Percentiles rank a stretch among this genome's conserved stretches.
phyloP scores from a whole-genome alignment of 92 coral and sea anemone genomes.

The Palythoa grandiflora region DNA sequence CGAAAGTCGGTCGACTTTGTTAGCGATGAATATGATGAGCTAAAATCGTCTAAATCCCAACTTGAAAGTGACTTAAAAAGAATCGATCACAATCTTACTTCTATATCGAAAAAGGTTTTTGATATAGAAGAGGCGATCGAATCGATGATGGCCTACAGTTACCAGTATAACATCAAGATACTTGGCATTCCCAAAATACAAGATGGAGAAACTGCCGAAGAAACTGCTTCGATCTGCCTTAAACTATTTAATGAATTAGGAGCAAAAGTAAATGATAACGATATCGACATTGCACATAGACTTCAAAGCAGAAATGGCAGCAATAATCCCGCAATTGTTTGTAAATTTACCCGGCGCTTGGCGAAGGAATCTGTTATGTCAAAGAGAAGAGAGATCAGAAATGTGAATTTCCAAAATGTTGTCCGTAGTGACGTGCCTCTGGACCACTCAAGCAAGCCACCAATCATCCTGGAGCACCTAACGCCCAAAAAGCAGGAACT shows the following conservation, averaged over 20 bases:
- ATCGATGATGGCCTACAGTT: too few species aligned
- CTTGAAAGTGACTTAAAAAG: background rate
- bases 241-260: background rate
- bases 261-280: conserved; percentile 4
- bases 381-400: conserved; percentile 6
- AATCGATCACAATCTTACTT: background rate
- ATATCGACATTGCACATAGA: conserved; percentile 3
- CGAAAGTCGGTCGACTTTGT: too few species aligned
- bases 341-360: conserved; percentile 5
- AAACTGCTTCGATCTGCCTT: background rate
- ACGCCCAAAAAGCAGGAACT: conserved; percentile 5
- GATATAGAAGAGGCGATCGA: background rate
- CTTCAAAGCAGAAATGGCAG: conserved; percentile 8
- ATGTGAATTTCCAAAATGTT: conserved; percentile 1
- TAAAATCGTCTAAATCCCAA: too few species aligned
- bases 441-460: conserved; percentile 9
- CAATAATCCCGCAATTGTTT: conserved; percentile 3
- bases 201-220: conserved; percentile 2
- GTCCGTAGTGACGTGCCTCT: conserved; percentile 9
- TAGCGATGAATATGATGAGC: too few species aligned
- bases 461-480: conserved; percentile 5
- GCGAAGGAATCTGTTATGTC: conserved; percentile 8
- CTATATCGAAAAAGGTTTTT: background rate
- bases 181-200: background rate
- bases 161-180: background rate